A percentile compares a stretch with the other conserved stretches of the same genome.
Evolutionary conservation across 1,140 invertebrate genomes (phyloP).

Genomic region (Penaeus indicus): DNA sequence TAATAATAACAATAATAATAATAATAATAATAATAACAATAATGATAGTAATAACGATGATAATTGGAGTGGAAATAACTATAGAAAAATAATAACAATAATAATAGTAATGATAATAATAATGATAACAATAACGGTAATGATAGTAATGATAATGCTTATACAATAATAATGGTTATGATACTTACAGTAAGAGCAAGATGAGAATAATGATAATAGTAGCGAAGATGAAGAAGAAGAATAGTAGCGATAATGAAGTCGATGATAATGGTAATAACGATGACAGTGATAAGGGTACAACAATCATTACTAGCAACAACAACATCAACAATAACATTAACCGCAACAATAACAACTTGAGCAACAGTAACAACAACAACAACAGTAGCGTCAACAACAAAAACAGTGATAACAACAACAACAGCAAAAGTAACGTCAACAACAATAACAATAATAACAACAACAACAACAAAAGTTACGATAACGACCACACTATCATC

Average conservation of each 20-base stretch:
- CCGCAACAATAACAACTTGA: slow-evolving; percentile 12
- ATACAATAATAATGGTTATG: no score
- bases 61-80: no score
- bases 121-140: not conserved
- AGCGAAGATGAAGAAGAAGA: no score
- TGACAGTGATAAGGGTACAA: no score
- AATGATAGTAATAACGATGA: not conserved
- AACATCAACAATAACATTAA: slow-evolving; percentile 17
- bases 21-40: not conserved
- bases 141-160: not conserved
- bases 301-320: not conserved
- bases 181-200: no score
- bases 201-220: no score
- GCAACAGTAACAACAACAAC: slow-evolving; percentile 39
- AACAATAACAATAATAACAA: not conserved
- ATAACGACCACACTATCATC: not conserved
- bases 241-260: no score
- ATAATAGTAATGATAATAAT: slow-evolving; percentile 68
- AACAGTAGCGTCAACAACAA: slow-evolving; percentile 12
- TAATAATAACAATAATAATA: not conserved
- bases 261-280: no score
- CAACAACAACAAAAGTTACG: not conserved
- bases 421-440: not conserved
- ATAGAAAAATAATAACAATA: not conserved
- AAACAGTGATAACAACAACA: not conserved